Evolutionary conservation across 1,140 invertebrate genomes (phyloP).

Genomic region (Stegodyphus dumicola): DNA sequence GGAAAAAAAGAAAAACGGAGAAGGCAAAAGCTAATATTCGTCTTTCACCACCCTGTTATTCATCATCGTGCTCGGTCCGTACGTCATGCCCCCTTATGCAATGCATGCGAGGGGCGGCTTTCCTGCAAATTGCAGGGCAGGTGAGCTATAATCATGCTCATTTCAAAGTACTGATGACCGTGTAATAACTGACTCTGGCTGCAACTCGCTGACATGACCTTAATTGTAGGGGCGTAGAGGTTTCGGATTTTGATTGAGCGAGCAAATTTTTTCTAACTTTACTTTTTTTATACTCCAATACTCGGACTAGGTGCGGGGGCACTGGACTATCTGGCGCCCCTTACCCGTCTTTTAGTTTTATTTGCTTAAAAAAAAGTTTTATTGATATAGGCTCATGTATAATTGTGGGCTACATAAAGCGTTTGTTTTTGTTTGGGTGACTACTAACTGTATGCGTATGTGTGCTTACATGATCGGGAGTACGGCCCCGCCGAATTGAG

Average conservation of each 20-base stretch:
- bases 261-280: slow-evolving; percentile 39
- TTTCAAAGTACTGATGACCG: slow-evolving; percentile 51
- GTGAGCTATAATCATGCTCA: slow-evolving; percentile 57
- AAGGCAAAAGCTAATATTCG: slow-evolving; percentile 49
- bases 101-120: slow-evolving; percentile 36
- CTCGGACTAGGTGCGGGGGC: too few relatives aligned
- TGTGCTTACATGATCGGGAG: too few relatives aligned
- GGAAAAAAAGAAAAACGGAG: neutral
- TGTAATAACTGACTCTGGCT: slow-evolving; percentile 52
- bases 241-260: slow-evolving; percentile 48
- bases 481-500: too few relatives aligned
- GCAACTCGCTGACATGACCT: slow-evolving; percentile 46
- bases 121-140: slow-evolving; percentile 52
- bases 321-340: too few relatives aligned
- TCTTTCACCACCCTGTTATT: slow-evolving; percentile 60
- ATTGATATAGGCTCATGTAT: too few relatives aligned
- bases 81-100: slow-evolving; percentile 20
- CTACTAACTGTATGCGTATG: too few relatives aligned
- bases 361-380: too few relatives aligned
- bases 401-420: too few relatives aligned
- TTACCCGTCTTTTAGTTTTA: too few relatives aligned
- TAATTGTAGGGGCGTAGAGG: slow-evolving; percentile 55
- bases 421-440: too few relatives aligned
- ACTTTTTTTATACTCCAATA: neutral
- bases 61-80: slow-evolving; percentile 26